Conservation (phyloP, 2,888 invertebrate species). For the Resseliella maxima region DNA sequence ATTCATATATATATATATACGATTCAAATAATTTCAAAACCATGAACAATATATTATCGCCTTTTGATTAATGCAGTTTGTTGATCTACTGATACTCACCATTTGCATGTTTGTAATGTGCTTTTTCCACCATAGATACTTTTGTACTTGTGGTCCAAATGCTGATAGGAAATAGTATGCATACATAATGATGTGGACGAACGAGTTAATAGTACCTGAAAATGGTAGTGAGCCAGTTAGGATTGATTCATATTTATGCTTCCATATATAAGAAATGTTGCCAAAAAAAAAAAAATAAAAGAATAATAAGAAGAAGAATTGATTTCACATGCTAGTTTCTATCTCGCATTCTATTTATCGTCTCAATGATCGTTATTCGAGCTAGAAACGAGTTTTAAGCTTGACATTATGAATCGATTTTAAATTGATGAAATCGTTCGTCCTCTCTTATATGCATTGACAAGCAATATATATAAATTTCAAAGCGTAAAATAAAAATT, state of each 20-base stretch:
- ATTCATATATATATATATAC: too few relatives aligned
- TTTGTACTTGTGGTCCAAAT: constrained; percentile 86
- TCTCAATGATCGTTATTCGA: background rate
- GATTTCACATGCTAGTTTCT: constrained; percentile 65
- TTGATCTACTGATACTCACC: constrained; percentile 73
- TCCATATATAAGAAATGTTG: background rate
- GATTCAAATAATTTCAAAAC: too few relatives aligned
- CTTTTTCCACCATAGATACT: constrained; percentile 94
- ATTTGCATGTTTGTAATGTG: constrained; percentile 92
- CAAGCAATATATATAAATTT: too few relatives aligned
- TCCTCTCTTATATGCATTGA: too few relatives aligned
- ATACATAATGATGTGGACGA: constrained; percentile 96
- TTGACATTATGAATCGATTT: background rate
- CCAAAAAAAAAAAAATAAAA: background rate
- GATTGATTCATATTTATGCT: background rate
- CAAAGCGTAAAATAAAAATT: too few relatives aligned
- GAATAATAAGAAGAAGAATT: background rate
- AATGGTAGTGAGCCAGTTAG: background rate
- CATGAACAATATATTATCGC: too few relatives aligned
- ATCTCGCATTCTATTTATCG: constrained; percentile 34
- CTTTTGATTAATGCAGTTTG: too few relatives aligned
- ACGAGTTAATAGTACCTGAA: constrained; percentile 86
- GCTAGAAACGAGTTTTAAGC: constrained; percentile 43
- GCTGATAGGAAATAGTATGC: constrained; percentile 91
- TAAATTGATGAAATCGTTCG: too few relatives aligned